Base-by-base conservation (phyloP, 2,888 invertebrate species). In the Lutraria lutraria region DNA sequence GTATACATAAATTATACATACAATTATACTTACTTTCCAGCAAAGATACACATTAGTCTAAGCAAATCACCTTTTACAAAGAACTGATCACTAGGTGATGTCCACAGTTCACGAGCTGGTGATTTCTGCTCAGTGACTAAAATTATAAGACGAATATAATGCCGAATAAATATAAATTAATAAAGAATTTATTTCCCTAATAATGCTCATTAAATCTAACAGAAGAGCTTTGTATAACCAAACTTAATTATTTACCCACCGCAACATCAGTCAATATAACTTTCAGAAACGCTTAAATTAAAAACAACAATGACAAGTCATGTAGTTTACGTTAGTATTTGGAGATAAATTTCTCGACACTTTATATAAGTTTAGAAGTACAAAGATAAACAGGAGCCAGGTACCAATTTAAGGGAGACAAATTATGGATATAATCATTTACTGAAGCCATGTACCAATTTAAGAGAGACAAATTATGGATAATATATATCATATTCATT, bases 1-100 rank as follows among this genome's bases (percentile, higher is more conserved):
- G n/a, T 43, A 8, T 43, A 43, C 43, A n/a, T n/a, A n/a, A n/a
- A n/a, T 43, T 43, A 43, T 8, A 25, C 29, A 72, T 25, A 34
- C 34, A 76, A 34, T 10, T 25, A 2, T 72, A 98, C 98, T 98
- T 97, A 98, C 98, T 99, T 99, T 95, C 99, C 99, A 94, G 99
- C 99, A 97, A 98, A 99, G 95, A 99, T 99, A 96, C 99, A 99
- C 97, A 98, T 99, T 81, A 99, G 96, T 96, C 98, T 98, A 21
- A 98, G 98, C 92, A 97, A 98, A 96, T 98, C 98, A 79, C 99
- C 99, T 92, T 98, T 97, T 92, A 98, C 97, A 0, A 98, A 99
- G 83, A 98, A 98, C 96, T 98, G 98, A 95, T 98, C 98, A 96
- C 98, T 98, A 92, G 98, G 98, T 0, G 98, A 98, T 0, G 98